These are phyloP conservation scores for Uloborus diversus DNA, from an alignment of 1,140 invertebrate genomes.

Conservation along the genomic window DNA sequence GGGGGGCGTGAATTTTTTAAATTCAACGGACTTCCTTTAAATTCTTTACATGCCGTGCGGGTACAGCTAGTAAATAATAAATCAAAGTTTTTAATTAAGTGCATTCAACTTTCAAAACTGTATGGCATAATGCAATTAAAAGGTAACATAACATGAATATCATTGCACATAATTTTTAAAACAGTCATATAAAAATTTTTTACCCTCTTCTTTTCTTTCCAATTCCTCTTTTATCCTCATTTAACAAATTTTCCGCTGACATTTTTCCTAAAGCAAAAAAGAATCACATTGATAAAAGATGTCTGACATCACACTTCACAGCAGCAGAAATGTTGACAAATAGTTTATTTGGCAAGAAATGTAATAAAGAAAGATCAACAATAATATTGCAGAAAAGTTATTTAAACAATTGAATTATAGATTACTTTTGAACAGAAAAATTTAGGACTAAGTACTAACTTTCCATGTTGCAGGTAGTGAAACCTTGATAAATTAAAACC, in stretches of 20 bases:
- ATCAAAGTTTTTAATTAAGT: no score
- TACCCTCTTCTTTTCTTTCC: constrained; percentile 64
- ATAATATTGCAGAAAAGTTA: neutral
- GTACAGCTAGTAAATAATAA: no score
- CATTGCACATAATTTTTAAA: neutral
- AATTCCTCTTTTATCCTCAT: constrained; percentile 62
- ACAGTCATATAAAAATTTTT: constrained; percentile 53
- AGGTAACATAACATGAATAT: neutral
- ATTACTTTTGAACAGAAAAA: neutral
- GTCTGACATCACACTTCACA: neutral
- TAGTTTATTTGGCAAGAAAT: neutral
- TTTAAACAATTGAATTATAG: neutral
- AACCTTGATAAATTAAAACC: no score
- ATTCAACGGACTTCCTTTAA: neutral
- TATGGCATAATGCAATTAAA: neutral
- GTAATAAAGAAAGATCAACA: neutral
- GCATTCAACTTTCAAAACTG: neutral
- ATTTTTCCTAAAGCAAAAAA: constrained; percentile 30
- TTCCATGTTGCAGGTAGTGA: no score
- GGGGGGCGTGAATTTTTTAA: neutral
- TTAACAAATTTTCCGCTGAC: constrained; percentile 56
- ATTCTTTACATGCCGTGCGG: neutral
- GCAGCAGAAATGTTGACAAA: neutral
- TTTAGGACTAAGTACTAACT: no score
- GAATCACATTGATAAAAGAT: neutral